Conservation (phyloP, 1,140 invertebrate species). For the Sminthurinus signatus region DNA sequence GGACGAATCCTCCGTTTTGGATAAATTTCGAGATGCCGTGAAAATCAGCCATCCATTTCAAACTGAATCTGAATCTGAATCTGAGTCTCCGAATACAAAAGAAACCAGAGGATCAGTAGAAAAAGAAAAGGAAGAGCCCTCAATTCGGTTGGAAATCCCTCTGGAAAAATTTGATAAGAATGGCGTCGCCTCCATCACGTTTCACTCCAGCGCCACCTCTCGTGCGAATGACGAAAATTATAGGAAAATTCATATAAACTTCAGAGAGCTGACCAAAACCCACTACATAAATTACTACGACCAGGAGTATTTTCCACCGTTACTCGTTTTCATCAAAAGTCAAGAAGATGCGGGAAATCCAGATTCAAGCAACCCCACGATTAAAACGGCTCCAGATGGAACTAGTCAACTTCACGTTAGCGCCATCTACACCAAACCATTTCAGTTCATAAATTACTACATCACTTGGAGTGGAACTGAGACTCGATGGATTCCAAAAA, state of each 20-base stretch:
- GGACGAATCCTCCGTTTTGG: constrained; percentile 63
- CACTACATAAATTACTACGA: constrained; percentile 22
- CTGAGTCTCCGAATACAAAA: too few species aligned
- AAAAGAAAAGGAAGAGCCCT: constrained; percentile 55
- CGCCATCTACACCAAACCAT: constrained; percentile 69
- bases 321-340: constrained; percentile 65
- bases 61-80: too few species aligned
- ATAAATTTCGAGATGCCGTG: constrained; percentile 53
- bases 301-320: not conserved
- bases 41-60: constrained; percentile 60
- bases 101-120: constrained; percentile 58
- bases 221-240: constrained; percentile 52
- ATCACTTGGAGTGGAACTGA: constrained; percentile 79
- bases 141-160: too few species aligned
- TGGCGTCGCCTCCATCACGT: constrained; percentile 57
- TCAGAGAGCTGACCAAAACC: constrained; percentile 23
- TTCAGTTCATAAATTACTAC: constrained; percentile 72
- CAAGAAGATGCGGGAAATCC: constrained; percentile 47
- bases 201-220: constrained; percentile 60
- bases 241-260: constrained; percentile 54
- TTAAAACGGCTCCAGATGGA: not conserved
- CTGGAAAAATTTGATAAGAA: too few species aligned
- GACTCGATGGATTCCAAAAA: too few species aligned
- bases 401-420: constrained; percentile 54
- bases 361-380: not conserved